Base-by-base conservation (phyloP, 2,113 vertebrate genomes). In the Zosterops hypoxanthus region DNA sequence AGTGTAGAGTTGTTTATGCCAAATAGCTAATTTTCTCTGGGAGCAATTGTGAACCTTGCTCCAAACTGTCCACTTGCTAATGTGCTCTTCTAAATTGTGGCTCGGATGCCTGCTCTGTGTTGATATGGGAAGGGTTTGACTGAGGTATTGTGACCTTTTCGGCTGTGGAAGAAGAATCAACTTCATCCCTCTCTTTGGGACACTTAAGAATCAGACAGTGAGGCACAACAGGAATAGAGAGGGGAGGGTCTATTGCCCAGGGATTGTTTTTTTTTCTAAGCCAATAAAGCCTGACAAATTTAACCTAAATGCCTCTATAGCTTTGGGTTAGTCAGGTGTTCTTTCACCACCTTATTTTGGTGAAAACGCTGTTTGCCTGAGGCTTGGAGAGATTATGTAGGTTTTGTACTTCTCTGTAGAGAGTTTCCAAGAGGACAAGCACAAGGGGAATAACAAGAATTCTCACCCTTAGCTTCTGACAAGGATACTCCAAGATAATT, bases 151-250 rank as follows among this genome's bases (percentile, higher is more conserved):
- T 0, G 7, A 69, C 44, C 79, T 6, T 55, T 29, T 34, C 41
- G 63, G 41, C 63, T 44, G 21, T 52, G 22, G 17, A 36, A 88
- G 71, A 65, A 82, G 24, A 41, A 60, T 69, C 66, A 44, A 2
- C 22, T 90, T 1, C 3, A 88, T 61, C 66, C 50, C 29, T 14
- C 23, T 50, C 19, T 65, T 86, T 41, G 44, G 44, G 63, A 22
- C 19, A 3, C 14, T 79, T n/a, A 22, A 64, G 70, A 61, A 61
- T 18, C 0, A 2, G 86, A 64, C 26, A 29, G 2, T 0, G 3
- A 70, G 28, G 31, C 31, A 18, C 42, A 26, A 11, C 15, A 26
- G 56, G 52, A 25, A 53, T 20, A 57, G 42, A 75, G 47, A 68
- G n/a, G n/a, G 33, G 14, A 61, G 29, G 9, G 15, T 76, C 31